Conservation (phyloP, 2,888 invertebrate species). For the Coelogynopora nodosa region DNA sequence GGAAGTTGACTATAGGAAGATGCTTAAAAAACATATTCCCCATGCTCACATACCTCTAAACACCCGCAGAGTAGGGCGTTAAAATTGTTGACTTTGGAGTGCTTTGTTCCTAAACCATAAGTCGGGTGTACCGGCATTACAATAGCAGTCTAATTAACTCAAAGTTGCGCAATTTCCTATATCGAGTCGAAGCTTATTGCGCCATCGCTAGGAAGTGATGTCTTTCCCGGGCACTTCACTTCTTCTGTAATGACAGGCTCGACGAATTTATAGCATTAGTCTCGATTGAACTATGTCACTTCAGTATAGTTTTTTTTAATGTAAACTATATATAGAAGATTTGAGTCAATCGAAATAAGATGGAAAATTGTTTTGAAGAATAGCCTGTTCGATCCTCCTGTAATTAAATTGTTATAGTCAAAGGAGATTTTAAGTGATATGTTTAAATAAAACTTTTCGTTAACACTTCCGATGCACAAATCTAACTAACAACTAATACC, state of each 20-base stretch:
- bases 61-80: constrained; percentile 9
- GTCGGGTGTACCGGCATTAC: not conserved
- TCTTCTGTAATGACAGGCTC: not conserved
- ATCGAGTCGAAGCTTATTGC: not conserved
- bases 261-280: not conserved
- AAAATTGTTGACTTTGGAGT: constrained; percentile 7
- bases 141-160: constrained; percentile 3
- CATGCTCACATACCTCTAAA: too few relatives aligned
- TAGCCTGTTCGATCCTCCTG: not conserved
- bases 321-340: not conserved
- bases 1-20: too few relatives aligned
- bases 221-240: not conserved
- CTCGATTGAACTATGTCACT: not conserved
- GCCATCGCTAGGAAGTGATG: not conserved
- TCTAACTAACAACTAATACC: too few relatives aligned
- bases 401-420: not conserved
- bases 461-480: too few relatives aligned
- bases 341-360: not conserved
- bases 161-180: not conserved
- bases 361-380: not conserved
- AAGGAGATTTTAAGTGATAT: too few relatives aligned
- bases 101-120: not conserved
- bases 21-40: too few relatives aligned
- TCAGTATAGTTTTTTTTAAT: not conserved
- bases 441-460: too few relatives aligned